Evolutionary conservation across 1,140 invertebrate species (phyloP).

Genomic region (Aphaenogaster rudis): DNA sequence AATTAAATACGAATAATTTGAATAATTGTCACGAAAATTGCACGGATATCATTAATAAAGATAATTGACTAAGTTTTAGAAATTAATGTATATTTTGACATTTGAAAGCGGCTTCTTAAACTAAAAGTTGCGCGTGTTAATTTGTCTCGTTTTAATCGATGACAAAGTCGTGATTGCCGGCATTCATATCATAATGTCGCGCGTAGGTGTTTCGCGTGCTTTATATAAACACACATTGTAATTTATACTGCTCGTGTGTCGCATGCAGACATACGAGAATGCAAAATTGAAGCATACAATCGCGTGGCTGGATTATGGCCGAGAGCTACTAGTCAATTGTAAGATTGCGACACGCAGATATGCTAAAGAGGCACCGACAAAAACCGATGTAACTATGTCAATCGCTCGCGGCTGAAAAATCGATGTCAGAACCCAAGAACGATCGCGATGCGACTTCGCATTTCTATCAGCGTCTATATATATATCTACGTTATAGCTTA

Average conservation of each 20-base stretch:
- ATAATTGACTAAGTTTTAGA: background rate
- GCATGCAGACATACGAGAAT: background rate
- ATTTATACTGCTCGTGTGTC: background rate
- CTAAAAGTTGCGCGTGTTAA: background rate
- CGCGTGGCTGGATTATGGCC: background rate
- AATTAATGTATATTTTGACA: background rate
- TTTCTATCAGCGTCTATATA: background rate
- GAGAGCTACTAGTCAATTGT: slow-evolving; percentile 30
- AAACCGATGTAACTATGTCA: slow-evolving; percentile 54
- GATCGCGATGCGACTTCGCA: background rate
- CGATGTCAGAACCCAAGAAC: slow-evolving; percentile 38
- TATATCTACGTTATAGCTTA: background rate
- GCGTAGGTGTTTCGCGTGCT: slow-evolving; percentile 8
- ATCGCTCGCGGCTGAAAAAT: slow-evolving; percentile 49
- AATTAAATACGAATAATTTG: background rate
- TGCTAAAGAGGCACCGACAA: slow-evolving; percentile 48
- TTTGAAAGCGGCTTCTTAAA: background rate
- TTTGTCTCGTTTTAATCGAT: background rate
- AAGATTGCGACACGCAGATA: slow-evolving; percentile 26
- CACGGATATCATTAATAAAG: background rate
- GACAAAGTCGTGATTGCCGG: background rate
- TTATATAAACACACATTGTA: slow-evolving; percentile 20
- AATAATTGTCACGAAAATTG: background rate
- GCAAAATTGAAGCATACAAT: slow-evolving; percentile 29
- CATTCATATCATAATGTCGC: slow-evolving; percentile 1